Base-by-base conservation (phyloP, 2,888 invertebrate species). In the Lobophora halterata region DNA sequence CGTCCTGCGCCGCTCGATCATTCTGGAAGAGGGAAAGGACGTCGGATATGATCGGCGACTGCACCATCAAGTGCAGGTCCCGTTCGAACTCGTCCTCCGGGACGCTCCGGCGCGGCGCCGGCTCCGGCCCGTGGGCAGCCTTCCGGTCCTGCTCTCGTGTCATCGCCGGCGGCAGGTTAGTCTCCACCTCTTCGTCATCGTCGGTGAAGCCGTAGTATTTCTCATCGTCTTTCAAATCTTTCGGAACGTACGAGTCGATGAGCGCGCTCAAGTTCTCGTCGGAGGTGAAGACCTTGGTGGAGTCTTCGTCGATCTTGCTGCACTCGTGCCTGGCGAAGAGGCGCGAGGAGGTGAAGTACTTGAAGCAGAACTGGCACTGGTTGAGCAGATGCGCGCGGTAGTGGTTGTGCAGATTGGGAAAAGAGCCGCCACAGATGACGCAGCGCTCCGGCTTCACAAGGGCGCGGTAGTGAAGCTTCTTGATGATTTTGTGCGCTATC, bases 341-440 rank as follows among this genome's bases (percentile, higher is more conserved):
- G 36, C 69, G 78, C 7, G 64, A 64, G 0, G 88, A 88, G 0
- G 77, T 75, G 46, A 88, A 83, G 51, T 87, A 88, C 44, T 87
- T 88, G 19, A 34, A 50, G 54, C 89, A 89, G 8, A 57, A 66
- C 34, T 79, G 85, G 45, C 90, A 90, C 36, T 88, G 85, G 61
- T 91, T 90, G 49, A 85, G 75, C 27, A 90, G 55, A 49, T 90
- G 91, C 26, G 91, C 90, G 9, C 90, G 88, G 46, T 89, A 89
- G 46, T 91, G 89, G 57, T 90, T 90, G 65, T 91, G 90, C 43
- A 91, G 77, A 44, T 90, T 90, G 1, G 90, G 89, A 56, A 91
- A 91, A 1, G 79, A 73, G 14, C 83, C 90, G 6, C 89, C 86
- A 60, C 91, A 91, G 2, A 91, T 82, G 24, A 89, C 88, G 59